Base-by-base conservation (phyloP, 1,140 invertebrate species). In the Caenorhabditis remanei region DNA sequence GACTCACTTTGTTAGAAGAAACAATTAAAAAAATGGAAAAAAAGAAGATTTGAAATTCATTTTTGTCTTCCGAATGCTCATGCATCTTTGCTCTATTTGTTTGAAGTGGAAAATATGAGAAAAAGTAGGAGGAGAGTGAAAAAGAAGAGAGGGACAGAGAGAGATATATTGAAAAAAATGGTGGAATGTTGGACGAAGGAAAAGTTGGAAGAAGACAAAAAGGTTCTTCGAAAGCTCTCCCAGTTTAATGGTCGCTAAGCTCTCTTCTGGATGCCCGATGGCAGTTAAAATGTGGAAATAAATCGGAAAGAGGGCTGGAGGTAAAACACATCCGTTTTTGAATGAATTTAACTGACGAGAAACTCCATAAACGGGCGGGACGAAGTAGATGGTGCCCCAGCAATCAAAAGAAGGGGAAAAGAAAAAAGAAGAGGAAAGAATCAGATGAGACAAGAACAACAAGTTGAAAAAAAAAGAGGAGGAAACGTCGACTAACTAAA, bases 401-500 rank as follows among this genome's bases (percentile, higher is more conserved):
- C 71, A 79, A 79, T 79, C 53, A 79, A 79, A 79, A 50, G 9
- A 32, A 24, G 11, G n/a, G 32, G 24, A 4, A 21, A 21, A 71
- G 58, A 46, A 7, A 32, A 67, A 19, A 14, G 63, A 19, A 75
- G 19, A 19, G 14, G 21, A 40, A 53, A 24, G 46, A 50, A 79
- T 50, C 43, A 79, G 71, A 79, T 32, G 61, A 63, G 24, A 79
- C 46, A 79, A 79, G 71, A 79, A 79, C 21, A 79, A 79, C 71
- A 79, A 79, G 71, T 79, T 79, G 71, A 53, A 79, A 79, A 79
- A 79, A 48, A 46, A 46, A n/a, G 65, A 71, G 19, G 32, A 71
- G 65, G 24, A 24, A 46, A 79, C 46, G 71, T 43, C 43, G 43
- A 53, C 43, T 50, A 53, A 79, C 71, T 79, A 79, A 79, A 79